A percentile compares a stretch with the other conserved stretches of the same genome.
Conservation (phyloP, 2,888 invertebrate genomes). For the Phortica magna region DNA sequence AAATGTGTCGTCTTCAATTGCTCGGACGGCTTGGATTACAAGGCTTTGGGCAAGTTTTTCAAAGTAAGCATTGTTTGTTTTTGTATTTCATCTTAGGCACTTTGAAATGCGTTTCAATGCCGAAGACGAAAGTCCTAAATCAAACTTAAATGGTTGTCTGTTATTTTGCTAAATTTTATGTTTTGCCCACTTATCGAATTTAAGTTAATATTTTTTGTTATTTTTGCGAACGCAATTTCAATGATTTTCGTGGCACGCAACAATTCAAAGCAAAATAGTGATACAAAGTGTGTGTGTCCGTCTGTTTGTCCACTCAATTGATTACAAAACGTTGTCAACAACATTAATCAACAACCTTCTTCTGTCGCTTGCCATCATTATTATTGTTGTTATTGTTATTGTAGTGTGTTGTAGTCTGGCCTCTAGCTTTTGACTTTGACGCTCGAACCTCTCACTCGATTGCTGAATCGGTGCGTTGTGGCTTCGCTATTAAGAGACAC, state of each 20-base stretch:
- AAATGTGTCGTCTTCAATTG: constrained; percentile 98
- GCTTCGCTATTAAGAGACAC: constrained; percentile 40
- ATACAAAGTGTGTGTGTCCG: neutral
- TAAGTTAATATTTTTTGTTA: too few species aligned
- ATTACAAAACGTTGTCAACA: constrained; percentile 63
- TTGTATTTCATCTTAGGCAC: neutral
- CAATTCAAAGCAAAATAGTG: constrained; percentile 19
- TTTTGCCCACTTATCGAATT: too few species aligned
- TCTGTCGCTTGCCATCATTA: neutral
- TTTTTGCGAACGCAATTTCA: neutral
- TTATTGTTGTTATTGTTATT: neutral
- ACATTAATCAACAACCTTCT: constrained; percentile 62
- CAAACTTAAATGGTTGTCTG: neutral
- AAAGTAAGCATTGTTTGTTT: constrained; percentile 81
- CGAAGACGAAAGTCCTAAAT: neutral
- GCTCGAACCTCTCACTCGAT: neutral
- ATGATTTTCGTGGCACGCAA: neutral
- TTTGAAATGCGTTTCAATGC: neutral
- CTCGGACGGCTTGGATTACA: constrained; percentile 95
- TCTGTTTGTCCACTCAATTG: constrained; percentile 53
- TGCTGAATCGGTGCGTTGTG: neutral
- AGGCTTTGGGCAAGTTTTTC: constrained; percentile 96
- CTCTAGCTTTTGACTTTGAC: constrained; percentile 21
- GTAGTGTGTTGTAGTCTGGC: neutral
- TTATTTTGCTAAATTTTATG: neutral